Base-by-base conservation (phyloP, 2,888 invertebrate species). In the Pseudanteris insignis region DNA sequence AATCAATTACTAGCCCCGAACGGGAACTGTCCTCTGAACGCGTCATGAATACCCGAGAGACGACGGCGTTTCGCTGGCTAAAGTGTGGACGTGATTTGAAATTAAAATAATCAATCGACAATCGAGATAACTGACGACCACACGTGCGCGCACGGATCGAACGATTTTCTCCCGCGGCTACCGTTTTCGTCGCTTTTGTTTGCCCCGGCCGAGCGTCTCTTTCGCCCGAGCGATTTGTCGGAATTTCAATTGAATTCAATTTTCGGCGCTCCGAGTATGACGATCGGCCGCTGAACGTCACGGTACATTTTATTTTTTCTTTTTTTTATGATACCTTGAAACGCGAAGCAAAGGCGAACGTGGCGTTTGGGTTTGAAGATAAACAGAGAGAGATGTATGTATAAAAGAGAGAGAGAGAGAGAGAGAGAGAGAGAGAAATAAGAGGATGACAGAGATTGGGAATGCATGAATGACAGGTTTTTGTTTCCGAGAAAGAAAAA, bases 71-170 rank as follows among this genome's bases (percentile, higher is more conserved):
- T 55, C 37, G 40, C 48, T 55, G 70, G 60, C 62, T 71, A 74
- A 76, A 74, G 75, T 76, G 75, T 72, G 69, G 68, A 73, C 69
- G 69, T 67, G 64, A 57, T 60, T 63, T 57, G 18, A 57, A 55
- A 55, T 53, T 54, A 38, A 51, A 62, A 57, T 51, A 41, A 51
- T 61, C 47, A 21, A 13, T 13, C 40, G 10, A 29, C n/a, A 14
- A 18, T 4, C 11, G 9, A 58, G 44, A 48, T 44, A 58, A 46
- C 15, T 8, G 25, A 15, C 40, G 58, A 40, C 46, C 51, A 29
- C 51, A 41, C 51, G 44, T 15, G 28, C 9, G 18, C 7, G 9
- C 15, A 24, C 8, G 10, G n/a, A n/a, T n/a, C n/a, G n/a, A n/a
- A n/a, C 14, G 7, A 26, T 28, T 11, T 25, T 13, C 29, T 36